Conservation (phyloP, 2,113 vertebrate species). For the Willisornis vidua region DNA sequence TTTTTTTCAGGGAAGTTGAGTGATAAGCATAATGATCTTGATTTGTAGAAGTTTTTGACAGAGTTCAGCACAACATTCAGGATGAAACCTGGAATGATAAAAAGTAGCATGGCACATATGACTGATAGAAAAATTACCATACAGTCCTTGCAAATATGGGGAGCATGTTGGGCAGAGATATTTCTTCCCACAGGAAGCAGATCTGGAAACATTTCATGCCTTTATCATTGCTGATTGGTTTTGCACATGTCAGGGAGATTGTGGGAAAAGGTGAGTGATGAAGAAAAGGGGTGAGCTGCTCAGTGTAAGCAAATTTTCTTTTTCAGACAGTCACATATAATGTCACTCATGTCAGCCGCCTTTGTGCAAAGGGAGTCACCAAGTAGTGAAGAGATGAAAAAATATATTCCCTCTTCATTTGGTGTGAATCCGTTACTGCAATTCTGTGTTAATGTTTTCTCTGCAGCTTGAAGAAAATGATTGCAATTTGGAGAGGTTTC, state of each 20-base stretch:
- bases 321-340: background rate
- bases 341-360: background rate
- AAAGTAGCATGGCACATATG: background rate
- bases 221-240: background rate
- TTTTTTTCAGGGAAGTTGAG: background rate
- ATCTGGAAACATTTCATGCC: background rate
- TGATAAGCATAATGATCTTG: background rate
- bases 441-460: constrained; percentile 21
- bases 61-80: background rate
- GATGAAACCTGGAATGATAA: background rate
- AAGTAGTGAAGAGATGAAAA: background rate
- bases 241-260: background rate
- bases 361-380: background rate
- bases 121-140: background rate
- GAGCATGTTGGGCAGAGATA: background rate
- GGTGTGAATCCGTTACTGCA: constrained; percentile 13
- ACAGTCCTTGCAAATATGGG: background rate
- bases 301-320: background rate
- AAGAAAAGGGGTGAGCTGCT: background rate
- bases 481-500: constrained; percentile 47
- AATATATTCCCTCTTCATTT: constrained; percentile 15
- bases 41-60: background rate
- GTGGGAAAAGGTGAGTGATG: background rate
- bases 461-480: background rate
- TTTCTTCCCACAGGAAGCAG: background rate